Evolutionary conservation across 2,888 invertebrate genomes (phyloP).

Genomic region (Colostygia pectinataria): DNA sequence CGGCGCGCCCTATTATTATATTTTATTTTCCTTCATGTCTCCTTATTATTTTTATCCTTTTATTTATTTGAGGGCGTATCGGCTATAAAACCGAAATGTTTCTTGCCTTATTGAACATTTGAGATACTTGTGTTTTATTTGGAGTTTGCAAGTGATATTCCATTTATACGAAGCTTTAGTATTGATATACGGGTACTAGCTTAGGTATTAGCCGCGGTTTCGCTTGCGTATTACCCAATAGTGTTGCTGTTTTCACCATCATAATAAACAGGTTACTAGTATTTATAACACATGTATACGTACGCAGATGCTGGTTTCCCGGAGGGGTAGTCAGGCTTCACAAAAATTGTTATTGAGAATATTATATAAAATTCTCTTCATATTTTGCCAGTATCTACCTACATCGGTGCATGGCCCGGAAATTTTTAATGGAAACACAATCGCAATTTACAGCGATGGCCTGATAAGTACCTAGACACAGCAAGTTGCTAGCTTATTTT

Average conservation of each 20-base stretch:
- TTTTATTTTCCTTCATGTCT: slow-evolving; percentile 70
- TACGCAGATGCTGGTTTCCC: too few species aligned
- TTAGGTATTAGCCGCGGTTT: too few species aligned
- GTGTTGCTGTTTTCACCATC: too few species aligned
- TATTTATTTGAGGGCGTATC: slow-evolving; percentile 73
- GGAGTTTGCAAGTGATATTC: slow-evolving; percentile 20
- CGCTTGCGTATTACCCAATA: not conserved
- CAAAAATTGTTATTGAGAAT: not conserved
- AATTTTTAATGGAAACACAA: slow-evolving; percentile 36
- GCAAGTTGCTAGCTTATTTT: slow-evolving; percentile 60
- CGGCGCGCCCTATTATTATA: slow-evolving; percentile 65
- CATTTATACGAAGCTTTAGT: not conserved
- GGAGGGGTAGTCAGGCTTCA: not conserved
- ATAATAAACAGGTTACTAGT: too few species aligned
- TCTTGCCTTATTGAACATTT: slow-evolving; percentile 72
- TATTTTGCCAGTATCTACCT: slow-evolving; percentile 1
- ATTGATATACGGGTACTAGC: not conserved
- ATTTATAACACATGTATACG: too few species aligned
- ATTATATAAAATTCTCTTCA: slow-evolving; percentile 1
- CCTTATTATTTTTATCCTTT: slow-evolving; percentile 78
- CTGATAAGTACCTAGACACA: slow-evolving; percentile 49
- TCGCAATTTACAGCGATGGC: slow-evolving; percentile 43
- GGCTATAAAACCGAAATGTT: slow-evolving; percentile 73
- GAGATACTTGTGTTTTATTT: slow-evolving; percentile 50
- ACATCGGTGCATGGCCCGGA: slow-evolving; percentile 1